These are phyloP conservation scores for Heliangelus exortis DNA, from an alignment of 2,797 vertebrate species.

Conservation along the genomic window DNA sequence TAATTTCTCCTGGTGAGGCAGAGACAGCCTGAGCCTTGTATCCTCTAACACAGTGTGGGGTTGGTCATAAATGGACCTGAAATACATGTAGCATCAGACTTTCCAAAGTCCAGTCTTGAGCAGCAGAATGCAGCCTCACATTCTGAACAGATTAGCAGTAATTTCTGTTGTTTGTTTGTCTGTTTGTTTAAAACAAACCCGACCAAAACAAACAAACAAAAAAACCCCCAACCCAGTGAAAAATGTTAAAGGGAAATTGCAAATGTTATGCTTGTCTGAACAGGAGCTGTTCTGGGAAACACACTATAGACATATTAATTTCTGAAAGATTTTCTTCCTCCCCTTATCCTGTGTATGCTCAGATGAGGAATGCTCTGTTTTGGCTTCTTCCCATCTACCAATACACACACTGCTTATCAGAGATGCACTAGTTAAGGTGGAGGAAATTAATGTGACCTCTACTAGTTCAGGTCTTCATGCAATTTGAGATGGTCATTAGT, in stretches of 20 bases:
- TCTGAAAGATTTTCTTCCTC: background rate
- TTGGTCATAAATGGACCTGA: background rate
- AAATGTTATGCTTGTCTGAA: conserved; percentile 49
- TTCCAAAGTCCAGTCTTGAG: background rate
- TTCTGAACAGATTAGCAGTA: background rate
- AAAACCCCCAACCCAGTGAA: background rate
- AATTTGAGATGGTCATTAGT: conserved; percentile 69
- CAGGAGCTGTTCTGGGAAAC: conserved; percentile 38
- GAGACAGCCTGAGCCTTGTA: background rate
- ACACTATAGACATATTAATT: background rate
- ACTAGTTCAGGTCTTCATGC: conserved; percentile 56
- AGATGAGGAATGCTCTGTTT: conserved; percentile 30
- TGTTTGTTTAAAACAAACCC: background rate
- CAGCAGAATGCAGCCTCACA: background rate
- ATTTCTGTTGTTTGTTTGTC: background rate
- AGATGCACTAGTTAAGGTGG: conserved; percentile 58
- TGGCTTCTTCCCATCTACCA: conserved; percentile 20
- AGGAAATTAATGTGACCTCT: conserved; percentile 71
- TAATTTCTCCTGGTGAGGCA: background rate
- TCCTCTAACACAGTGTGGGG: background rate
- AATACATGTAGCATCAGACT: background rate
- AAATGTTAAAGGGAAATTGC: conserved; percentile 53
- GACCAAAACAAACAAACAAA: background rate
- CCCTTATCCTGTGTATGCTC: background rate
- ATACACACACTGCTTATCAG: conserved; percentile 29